Evolutionary conservation across 35 echinoderm and acorn worm genomes (phyloP).

Genomic region (Heliocidaris tuberculata): DNA sequence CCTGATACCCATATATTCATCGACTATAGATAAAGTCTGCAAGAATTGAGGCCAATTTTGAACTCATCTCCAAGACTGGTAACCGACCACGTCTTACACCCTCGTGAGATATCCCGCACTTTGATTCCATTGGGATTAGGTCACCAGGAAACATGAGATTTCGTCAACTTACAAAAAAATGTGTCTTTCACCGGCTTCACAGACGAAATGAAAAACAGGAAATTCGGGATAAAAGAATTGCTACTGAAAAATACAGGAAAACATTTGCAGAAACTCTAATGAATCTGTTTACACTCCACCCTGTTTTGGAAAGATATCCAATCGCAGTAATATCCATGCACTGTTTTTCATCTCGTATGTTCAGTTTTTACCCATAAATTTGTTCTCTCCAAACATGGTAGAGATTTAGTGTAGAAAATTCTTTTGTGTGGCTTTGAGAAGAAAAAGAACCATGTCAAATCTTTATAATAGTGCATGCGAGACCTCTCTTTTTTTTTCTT

Average conservation of each 20-base stretch:
- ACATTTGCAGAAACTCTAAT: slow-evolving; percentile 17
- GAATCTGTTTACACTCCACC: not conserved
- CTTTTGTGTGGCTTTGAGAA: too few species aligned
- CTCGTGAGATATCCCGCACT: not conserved
- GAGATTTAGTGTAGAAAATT: too few species aligned
- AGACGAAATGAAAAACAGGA: slow-evolving; percentile 42
- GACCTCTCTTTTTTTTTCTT: too few species aligned
- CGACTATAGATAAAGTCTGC: not conserved
- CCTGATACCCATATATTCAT: not conserved
- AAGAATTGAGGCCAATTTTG: not conserved
- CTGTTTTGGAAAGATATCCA: not conserved
- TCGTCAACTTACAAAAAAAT: not conserved
- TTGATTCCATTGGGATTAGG: not conserved
- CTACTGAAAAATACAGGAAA: slow-evolving; percentile 34
- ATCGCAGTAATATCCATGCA: not conserved
- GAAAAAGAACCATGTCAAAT: too few species aligned
- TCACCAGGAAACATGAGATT: not conserved
- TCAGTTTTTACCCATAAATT: not conserved
- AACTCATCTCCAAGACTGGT: not conserved
- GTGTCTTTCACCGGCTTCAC: slow-evolving; percentile 21
- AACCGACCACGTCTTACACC: not conserved
- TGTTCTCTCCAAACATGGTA: too few species aligned
- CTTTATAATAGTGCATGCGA: too few species aligned
- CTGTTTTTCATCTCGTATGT: not conserved
- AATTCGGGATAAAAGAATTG: slow-evolving; percentile 33